Evolutionary conservation across 2,888 invertebrate species (phyloP).

Genomic region (Lithophane leautieri): DNA sequence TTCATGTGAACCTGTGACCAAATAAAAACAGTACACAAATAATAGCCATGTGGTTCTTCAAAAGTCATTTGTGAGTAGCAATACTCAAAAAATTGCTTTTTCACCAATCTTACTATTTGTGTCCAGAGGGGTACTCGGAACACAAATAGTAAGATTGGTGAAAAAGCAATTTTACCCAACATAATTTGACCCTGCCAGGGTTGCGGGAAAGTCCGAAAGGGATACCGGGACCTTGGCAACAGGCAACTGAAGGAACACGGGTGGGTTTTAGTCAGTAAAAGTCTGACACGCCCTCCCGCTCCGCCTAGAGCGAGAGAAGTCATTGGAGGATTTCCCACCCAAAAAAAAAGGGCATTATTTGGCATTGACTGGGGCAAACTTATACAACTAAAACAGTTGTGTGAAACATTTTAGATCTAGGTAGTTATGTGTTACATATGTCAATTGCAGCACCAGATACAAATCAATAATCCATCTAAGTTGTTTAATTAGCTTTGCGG

Average conservation of each 20-base stretch:
- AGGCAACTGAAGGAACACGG: too few relatives aligned
- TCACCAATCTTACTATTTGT: not conserved
- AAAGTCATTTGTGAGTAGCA: not conserved
- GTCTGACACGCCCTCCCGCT: too few relatives aligned
- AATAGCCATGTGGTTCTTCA: not conserved
- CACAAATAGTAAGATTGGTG: too few relatives aligned
- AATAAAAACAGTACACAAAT: not conserved
- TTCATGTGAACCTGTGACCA: not conserved
- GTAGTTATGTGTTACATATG: not conserved
- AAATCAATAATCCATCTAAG: constrained; percentile 9
- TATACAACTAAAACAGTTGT: not conserved
- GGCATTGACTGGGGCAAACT: not conserved
- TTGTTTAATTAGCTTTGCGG: constrained; percentile 27
- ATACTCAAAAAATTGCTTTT: not conserved
- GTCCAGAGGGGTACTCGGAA: too few relatives aligned
- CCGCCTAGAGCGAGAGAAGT: too few relatives aligned
- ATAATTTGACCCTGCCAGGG: too few relatives aligned
- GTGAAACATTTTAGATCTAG: not conserved
- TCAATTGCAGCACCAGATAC: constrained; percentile 7
- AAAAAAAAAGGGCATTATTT: not conserved
- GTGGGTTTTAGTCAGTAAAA: too few relatives aligned
- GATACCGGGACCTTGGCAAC: too few relatives aligned
- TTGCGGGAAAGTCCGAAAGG: too few relatives aligned
- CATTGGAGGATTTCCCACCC: too few relatives aligned
- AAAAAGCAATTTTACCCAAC: too few relatives aligned